Percentiles rank a stretch among this genome's conserved stretches.
Conservation (phyloP, 2,113 vertebrate genomes). For the Phalacrocorax pelagicus region DNA sequence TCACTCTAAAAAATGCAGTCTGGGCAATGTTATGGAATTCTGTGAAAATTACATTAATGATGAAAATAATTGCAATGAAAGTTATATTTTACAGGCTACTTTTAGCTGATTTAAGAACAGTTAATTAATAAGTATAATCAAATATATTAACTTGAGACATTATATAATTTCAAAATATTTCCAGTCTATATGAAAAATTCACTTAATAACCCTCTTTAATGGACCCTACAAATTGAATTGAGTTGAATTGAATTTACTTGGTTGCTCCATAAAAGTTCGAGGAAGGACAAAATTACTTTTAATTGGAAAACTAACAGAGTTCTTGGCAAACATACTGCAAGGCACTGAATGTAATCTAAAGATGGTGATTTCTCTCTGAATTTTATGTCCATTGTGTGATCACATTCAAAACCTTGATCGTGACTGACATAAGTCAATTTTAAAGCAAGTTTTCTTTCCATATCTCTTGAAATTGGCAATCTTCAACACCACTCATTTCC, state of each 20-base stretch:
- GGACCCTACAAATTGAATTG: constrained; percentile 4
- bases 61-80: neutral
- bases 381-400: neutral
- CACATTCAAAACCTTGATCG: neutral
- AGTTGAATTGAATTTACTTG: neutral
- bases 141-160: neutral
- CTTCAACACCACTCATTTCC: neutral
- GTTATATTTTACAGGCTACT: neutral
- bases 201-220: neutral
- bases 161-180: neutral
- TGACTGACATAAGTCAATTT: neutral
- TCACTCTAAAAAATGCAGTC: neutral
- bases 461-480: neutral
- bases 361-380: neutral
- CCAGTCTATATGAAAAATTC: neutral
- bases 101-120: neutral
- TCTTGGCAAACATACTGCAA: neutral
- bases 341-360: neutral
- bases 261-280: neutral
- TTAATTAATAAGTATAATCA: constrained; percentile 22
- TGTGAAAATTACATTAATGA: neutral
- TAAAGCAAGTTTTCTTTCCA: neutral
- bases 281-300: constrained; percentile 27
- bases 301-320: neutral
- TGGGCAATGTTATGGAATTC: neutral